Conservation (phyloP, 2,888 invertebrate species). For the Scelioninae gen. 1 region DNA sequence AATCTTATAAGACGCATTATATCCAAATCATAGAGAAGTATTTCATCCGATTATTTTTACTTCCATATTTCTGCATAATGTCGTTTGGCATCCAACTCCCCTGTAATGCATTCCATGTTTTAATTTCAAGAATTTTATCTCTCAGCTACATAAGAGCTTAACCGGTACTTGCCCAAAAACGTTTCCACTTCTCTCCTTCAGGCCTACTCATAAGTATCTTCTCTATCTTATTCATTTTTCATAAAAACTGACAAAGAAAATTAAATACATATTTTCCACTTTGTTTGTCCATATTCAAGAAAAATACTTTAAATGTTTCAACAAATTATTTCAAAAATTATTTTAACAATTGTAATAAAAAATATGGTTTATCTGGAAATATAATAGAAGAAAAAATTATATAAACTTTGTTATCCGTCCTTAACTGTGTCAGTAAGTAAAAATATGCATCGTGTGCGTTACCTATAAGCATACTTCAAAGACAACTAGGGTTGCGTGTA, state of each 20-base stretch:
- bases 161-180: conserved; percentile 26
- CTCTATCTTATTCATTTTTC: conserved; percentile 36
- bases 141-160: conserved; percentile 10
- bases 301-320: neutral
- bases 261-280: neutral
- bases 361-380: neutral
- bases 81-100: too few relatives aligned
- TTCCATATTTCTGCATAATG: too few relatives aligned
- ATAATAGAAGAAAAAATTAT: neutral
- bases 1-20: too few relatives aligned
- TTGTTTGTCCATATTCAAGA: neutral
- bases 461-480: conserved; percentile 66
- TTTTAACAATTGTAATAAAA: neutral
- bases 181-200: conserved; percentile 16
- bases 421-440: conserved; percentile 68
- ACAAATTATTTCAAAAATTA: neutral
- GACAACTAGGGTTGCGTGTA: conserved; percentile 63
- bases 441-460: conserved; percentile 59
- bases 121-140: conserved; percentile 28
- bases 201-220: conserved; percentile 37
- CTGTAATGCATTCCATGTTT: conserved; percentile 15
- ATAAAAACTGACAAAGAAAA: conserved; percentile 8
- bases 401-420: neutral
- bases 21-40: too few relatives aligned
- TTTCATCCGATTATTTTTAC: too few relatives aligned